A percentile compares a stretch with the other conserved stretches of the same genome.
phyloP scores from a whole-genome alignment of 2,888 invertebrate species.

The Caenorhabditis afra region DNA sequence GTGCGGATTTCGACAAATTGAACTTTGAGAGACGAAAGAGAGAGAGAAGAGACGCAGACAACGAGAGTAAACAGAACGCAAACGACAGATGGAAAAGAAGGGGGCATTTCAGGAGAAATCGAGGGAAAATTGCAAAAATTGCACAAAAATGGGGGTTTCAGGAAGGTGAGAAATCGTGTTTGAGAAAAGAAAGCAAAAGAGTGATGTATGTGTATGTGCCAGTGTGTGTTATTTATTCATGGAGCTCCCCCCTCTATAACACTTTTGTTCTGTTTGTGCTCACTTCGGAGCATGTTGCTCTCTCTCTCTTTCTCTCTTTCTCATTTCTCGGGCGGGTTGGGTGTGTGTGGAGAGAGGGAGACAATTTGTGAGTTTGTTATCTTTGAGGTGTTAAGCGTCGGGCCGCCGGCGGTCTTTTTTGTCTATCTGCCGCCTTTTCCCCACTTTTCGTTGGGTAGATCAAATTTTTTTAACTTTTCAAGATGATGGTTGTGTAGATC shows the following conservation, averaged over 20 bases:
- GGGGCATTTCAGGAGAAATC: neutral
- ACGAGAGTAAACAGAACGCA: slow-evolving; percentile 22
- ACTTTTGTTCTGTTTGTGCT: slow-evolving; percentile 20
- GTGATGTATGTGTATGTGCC: neutral
- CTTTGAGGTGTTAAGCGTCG: too few relatives aligned
- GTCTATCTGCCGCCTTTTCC: too few relatives aligned
- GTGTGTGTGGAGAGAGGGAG: too few relatives aligned
- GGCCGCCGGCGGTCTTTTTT: too few relatives aligned
- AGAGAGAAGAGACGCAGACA: slow-evolving; percentile 18
- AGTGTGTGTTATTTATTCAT: slow-evolving; percentile 32
- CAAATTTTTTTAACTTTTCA: too few relatives aligned
- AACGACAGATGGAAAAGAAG: neutral
- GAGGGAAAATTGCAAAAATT: too few relatives aligned
- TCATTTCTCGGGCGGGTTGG: too few relatives aligned
- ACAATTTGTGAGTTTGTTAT: too few relatives aligned
- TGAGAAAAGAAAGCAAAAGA: slow-evolving; percentile 1
- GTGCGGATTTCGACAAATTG: neutral
- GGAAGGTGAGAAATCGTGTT: too few relatives aligned
- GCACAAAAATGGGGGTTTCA: too few relatives aligned
- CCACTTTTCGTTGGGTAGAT: too few relatives aligned
- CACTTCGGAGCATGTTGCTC: slow-evolving; percentile 6
- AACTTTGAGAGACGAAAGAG: neutral
- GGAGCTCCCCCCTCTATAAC: neutral
- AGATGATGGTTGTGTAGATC: too few relatives aligned
- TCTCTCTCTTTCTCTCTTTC: neutral